Evolutionary conservation across 2,113 vertebrate species (phyloP).

Genomic region (Garra rufa): DNA sequence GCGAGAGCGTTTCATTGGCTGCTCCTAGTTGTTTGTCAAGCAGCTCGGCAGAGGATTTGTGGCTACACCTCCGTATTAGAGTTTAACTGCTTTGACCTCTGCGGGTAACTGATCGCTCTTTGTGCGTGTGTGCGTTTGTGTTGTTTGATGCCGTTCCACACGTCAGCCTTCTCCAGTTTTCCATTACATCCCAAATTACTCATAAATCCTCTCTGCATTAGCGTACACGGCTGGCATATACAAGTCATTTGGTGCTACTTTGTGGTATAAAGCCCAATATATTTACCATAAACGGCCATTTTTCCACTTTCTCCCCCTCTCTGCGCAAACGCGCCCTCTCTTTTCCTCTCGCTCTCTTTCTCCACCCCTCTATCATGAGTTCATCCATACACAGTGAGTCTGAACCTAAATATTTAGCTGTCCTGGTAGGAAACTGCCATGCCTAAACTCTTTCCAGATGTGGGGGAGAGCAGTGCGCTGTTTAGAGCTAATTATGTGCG

Average conservation of each 20-base stretch:
- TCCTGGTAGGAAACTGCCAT: slow-evolving; percentile 85
- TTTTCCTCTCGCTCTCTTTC: slow-evolving; percentile 59
- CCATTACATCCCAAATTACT: slow-evolving; percentile 40
- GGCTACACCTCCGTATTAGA: slow-evolving; percentile 33
- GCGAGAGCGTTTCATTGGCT: slow-evolving; percentile 21
- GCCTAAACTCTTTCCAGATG: slow-evolving; percentile 85
- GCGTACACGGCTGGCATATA: slow-evolving; percentile 34
- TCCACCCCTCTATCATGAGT: slow-evolving; percentile 73
- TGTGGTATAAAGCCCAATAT: slow-evolving; percentile 27
- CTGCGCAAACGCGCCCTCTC: slow-evolving; percentile 2
- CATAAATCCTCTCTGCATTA: slow-evolving; percentile 40
- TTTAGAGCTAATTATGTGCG: slow-evolving; percentile 81
- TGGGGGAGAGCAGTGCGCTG: slow-evolving; percentile 76
- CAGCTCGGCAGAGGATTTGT: slow-evolving; percentile 41
- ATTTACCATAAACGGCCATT: slow-evolving; percentile 4
- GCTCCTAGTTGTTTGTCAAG: slow-evolving; percentile 22
- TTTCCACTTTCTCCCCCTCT: slow-evolving; percentile 34
- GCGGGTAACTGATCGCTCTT: slow-evolving; percentile 28
- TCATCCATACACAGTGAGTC: slow-evolving; percentile 84
- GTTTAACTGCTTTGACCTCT: slow-evolving; percentile 42
- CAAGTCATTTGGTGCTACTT: slow-evolving; percentile 36
- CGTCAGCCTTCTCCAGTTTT: slow-evolving; percentile 38
- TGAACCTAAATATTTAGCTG: slow-evolving; percentile 86
- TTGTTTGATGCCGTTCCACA: slow-evolving; percentile 11
- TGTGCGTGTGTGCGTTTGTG: slow-evolving; percentile 16